Evolutionary conservation across 1,140 invertebrate genomes (phyloP).

Genomic region (Odontomachus brunneus): DNA sequence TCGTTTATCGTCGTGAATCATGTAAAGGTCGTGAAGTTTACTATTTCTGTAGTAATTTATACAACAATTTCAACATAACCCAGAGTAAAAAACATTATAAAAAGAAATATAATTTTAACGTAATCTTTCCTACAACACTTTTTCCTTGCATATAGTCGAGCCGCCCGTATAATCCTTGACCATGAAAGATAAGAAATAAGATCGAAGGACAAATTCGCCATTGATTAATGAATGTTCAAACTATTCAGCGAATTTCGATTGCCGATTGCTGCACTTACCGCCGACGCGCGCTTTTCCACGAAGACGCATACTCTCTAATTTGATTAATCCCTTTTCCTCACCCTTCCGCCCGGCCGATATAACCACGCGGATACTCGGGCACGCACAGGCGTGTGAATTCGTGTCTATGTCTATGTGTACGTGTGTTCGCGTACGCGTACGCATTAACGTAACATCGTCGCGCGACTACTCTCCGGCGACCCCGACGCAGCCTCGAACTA

Average conservation of each 20-base stretch:
- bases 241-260: not conserved
- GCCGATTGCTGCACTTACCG: not conserved
- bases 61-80: no score
- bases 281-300: not conserved
- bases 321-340: slow-evolving; percentile 43
- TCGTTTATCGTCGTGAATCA: no score
- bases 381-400: no score
- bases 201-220: not conserved
- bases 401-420: not conserved
- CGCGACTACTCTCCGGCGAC: slow-evolving; percentile 36
- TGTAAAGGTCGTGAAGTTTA: no score
- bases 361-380: slow-evolving; percentile 29
- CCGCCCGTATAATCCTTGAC: not conserved
- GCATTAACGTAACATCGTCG: slow-evolving; percentile 43
- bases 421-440: not conserved
- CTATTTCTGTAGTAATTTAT: no score
- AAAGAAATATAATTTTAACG: no score
- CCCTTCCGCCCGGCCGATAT: not conserved
- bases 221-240: not conserved
- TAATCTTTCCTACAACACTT: no score
- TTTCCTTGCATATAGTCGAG: no score
- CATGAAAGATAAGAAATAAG: slow-evolving; percentile 6
- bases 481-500: slow-evolving; percentile 63
- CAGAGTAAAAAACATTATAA: no score
- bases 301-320: slow-evolving; percentile 51